Evolutionary conservation across 2,888 invertebrate species (phyloP), one percentile per base, ranked within the genome.

Genomic region (Ophonus ardosiacus): DNA sequence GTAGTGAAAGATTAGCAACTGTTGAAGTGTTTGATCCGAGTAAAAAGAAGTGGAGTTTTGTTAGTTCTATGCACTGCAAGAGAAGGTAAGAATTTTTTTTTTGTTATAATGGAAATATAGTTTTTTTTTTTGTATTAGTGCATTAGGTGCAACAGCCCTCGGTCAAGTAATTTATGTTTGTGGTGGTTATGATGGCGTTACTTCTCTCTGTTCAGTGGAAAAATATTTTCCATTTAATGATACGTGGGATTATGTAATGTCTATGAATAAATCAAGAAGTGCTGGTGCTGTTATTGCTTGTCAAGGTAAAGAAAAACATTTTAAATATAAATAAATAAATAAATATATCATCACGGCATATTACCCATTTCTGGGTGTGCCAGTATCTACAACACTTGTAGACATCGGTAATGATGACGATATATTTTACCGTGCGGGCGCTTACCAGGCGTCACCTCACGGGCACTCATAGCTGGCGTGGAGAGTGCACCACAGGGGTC

Each of bases 1-100:
- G 98, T 0, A 93, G 93, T 68, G 97, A 97, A 89, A 92, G 97
- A 86, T 92, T 97, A 15, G 94, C 95, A 40, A 96, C 97, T 0
- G 97, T 97, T 0, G 97, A 98, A 91, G 95, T 96, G 7, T 97
- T 96, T 90, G 96, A 97, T 91, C 96, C 96, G 0, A 92, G 93
- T 84, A 93, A 93, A 57, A 94, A 94, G 88, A 93, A 93, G 85
- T 97, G 97, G 97, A 94, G 94, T 68, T 94, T 94, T 88, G 96
- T 97, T 1, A 93, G 95, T 10, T 93, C 95, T 0, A 97, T 97
- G 97, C 93, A 95, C 87, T 96, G 95, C 89, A 96, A 96, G 91
- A 91, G 96, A 90, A 96, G 96, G 96, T 96, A 89, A 85, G 31
- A 7, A 38, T 18, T 21, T 21, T 68, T 24, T 15, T 7, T 68